These are phyloP conservation scores for Ariopsis seemanni DNA, from an alignment of 2,113 vertebrate genomes.

Conservation along the genomic window DNA sequence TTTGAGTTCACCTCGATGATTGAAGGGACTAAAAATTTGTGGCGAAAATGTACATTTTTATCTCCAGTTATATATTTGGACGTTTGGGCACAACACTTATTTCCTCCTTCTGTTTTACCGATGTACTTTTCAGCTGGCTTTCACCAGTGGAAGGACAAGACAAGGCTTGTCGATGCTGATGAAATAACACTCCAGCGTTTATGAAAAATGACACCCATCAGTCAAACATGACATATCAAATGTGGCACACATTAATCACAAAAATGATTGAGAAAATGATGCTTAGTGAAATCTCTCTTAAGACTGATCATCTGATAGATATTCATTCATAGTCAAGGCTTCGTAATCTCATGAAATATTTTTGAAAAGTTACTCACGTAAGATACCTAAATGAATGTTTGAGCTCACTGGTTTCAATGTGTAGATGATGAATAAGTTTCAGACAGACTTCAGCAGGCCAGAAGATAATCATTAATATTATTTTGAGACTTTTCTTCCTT, in stretches of 20 bases:
- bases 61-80: no score
- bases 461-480: conserved; percentile 14
- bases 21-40: neutral
- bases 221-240: neutral
- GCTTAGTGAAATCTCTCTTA: neutral
- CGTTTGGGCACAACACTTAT: no score
- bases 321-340: neutral
- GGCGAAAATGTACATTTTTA: no score
- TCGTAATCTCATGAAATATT: neutral
- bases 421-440: neutral
- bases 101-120: no score
- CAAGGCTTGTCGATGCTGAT: neutral
- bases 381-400: neutral
- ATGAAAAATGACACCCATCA: neutral
- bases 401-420: neutral
- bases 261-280: neutral
- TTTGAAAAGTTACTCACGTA: neutral
- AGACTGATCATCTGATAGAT: neutral
- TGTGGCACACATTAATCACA: neutral
- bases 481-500: neutral
- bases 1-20: neutral
- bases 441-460: neutral
- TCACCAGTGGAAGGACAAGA: neutral
- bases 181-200: neutral
- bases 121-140: no score